Evolutionary conservation across 2,113 vertebrate species (phyloP).

Genomic region (Podarcis raffonei): DNA sequence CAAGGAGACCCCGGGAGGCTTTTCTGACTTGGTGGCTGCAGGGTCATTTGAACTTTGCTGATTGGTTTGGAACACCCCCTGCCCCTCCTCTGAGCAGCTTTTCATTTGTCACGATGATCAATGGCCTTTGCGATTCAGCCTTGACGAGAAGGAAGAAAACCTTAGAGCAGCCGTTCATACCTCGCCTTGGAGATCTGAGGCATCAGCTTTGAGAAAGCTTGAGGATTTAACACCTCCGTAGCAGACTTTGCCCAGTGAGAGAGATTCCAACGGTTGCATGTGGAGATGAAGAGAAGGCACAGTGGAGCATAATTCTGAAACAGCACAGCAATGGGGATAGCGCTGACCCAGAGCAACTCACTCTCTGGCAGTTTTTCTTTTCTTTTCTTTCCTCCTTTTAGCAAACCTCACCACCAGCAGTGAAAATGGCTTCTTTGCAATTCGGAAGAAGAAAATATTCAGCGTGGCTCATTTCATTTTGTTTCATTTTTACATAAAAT

Average conservation of each 20-base stretch:
- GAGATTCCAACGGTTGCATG: neutral
- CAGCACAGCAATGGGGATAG: neutral
- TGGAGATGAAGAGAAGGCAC: neutral
- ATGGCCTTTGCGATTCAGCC: neutral
- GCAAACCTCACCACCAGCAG: no score
- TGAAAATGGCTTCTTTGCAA: no score
- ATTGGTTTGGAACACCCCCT: no score
- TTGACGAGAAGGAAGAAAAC: neutral
- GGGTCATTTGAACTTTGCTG: neutral
- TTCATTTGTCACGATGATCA: neutral
- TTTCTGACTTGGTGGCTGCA: neutral
- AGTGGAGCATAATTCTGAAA: neutral
- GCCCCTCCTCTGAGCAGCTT: neutral
- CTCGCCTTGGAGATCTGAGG: neutral
- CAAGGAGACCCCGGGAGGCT: neutral
- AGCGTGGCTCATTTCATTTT: no score
- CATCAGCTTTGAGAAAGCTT: neutral
- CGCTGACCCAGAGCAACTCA: neutral
- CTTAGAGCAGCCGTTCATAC: neutral
- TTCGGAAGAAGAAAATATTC: no score
- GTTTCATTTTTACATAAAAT: no score
- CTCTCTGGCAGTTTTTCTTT: no score
- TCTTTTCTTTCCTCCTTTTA: no score
- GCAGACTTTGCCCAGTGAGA: neutral
- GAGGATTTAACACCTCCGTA: neutral